Base-by-base conservation (phyloP, 2,888 invertebrate genomes). In the Venustoraphidia nigricollis region DNA sequence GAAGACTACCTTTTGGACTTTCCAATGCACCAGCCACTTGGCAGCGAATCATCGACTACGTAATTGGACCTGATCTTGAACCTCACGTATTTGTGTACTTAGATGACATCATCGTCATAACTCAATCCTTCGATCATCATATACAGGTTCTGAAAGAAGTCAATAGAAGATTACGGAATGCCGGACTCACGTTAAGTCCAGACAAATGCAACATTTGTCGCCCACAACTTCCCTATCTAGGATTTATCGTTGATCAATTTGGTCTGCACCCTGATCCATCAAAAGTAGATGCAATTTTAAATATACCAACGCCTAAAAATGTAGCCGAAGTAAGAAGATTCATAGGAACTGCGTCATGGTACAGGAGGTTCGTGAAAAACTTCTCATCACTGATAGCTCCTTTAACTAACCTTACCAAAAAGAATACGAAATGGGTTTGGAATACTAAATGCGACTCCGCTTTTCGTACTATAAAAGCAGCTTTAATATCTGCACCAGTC, bases 281-380 rank as follows among this genome's bases (percentile, higher is more conserved):
- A 1, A 55, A 50, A 41, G 52, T 57, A 9, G 14, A 14, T 3
- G 51, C 54, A 2, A 56, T 54, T 10, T 11, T 51, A 5, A 46
- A 57, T 11, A 54, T 58, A 11, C 56, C 58, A 8, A n/a, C 27
- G 3, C 62, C 61, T 1, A 46, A 37, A 5, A 57, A 41, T 37
- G 46, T 56, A 2, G 47, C 50, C 4, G 53, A 57, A 34, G 44
- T 60, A 8, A 44, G 54, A 34, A 46, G 54, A 4, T 60, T 63
- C 39, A 13, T 64, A 2, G 62, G 61, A 3, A 36, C 59, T 17
- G 53, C 53, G 6, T 54, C 55, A 1, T 65, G 59, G 58, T 66
- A 60, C 49, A 35, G 54, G 9, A 40, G 54, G 9, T 58, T 58
- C 38, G 43, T 58, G 35, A 14, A 14, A 11, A 44, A 50, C 34